Conservation (phyloP, 2,888 invertebrate species). For the Carcina quercana region DNA sequence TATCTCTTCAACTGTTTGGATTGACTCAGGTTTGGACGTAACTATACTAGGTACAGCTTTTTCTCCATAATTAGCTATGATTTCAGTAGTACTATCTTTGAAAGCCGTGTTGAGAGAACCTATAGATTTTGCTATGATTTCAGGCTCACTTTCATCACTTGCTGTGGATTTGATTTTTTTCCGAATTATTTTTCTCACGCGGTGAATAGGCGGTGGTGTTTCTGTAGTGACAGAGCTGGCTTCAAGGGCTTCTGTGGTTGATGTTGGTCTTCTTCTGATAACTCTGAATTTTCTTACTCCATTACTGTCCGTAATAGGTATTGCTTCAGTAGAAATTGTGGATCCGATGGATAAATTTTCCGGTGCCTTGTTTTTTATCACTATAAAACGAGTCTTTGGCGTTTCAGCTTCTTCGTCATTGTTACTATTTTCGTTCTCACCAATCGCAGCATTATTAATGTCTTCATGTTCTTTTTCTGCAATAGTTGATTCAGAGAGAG, state of each 20-base stretch:
- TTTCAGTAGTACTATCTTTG: slow-evolving; percentile 30
- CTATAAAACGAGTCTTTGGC: slow-evolving; percentile 34
- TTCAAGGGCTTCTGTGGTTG: slow-evolving; percentile 28
- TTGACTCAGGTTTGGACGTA: slow-evolving; percentile 5
- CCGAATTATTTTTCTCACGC: slow-evolving; percentile 54
- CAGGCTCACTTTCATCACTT: slow-evolving; percentile 39
- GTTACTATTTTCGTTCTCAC: slow-evolving; percentile 12
- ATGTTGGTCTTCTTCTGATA: slow-evolving; percentile 49
- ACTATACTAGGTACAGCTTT: slow-evolving; percentile 26
- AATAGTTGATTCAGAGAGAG: slow-evolving; percentile 65
- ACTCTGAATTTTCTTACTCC: slow-evolving; percentile 52
- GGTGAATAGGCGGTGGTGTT: slow-evolving; percentile 27
- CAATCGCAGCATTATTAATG: slow-evolving; percentile 16
- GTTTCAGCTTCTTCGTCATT: slow-evolving; percentile 18
- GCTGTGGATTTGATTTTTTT: slow-evolving; percentile 47
- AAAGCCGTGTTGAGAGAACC: slow-evolving; percentile 31
- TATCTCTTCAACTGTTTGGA: slow-evolving; percentile 5
- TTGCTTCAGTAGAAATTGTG: slow-evolving; percentile 33
- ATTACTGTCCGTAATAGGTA: slow-evolving; percentile 35
- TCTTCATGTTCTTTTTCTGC: slow-evolving; percentile 62
- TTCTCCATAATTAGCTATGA: slow-evolving; percentile 54
- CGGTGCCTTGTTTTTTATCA: slow-evolving; percentile 40
- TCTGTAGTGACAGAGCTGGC: slow-evolving; percentile 21
- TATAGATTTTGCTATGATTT: slow-evolving; percentile 36
- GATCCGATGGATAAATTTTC: slow-evolving; percentile 26